phyloP scores from a whole-genome alignment of 2,888 invertebrate species.

The Liposcelis brunnea region DNA sequence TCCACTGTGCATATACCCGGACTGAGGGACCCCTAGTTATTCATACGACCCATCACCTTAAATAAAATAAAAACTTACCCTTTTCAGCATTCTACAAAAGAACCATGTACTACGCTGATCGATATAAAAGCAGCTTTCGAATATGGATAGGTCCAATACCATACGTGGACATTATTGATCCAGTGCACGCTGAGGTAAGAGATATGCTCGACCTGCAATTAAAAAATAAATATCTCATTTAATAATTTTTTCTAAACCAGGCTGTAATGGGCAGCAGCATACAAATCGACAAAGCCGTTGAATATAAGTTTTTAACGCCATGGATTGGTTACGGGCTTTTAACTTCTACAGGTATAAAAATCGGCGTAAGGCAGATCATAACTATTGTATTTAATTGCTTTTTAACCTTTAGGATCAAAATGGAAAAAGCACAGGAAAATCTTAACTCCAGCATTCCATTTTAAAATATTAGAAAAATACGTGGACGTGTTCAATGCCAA shows the following conservation, averaged over 20 bases:
- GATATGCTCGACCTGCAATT: background rate
- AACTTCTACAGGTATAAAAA: slow-evolving; percentile 18
- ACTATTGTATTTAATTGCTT: background rate
- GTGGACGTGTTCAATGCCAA: slow-evolving; percentile 25
- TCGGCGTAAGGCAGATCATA: no score
- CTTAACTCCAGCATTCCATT: slow-evolving; percentile 31
- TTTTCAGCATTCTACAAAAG: no score
- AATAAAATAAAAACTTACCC: no score
- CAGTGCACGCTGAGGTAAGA: slow-evolving; percentile 15
- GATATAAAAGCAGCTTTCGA: slow-evolving; percentile 7
- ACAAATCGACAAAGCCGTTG: slow-evolving; percentile 16
- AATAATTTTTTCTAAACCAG: slow-evolving; percentile 12
- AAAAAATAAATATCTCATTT: background rate
- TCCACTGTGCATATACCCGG: no score
- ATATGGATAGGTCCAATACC: slow-evolving; percentile 14
- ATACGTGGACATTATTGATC: slow-evolving; percentile 12
- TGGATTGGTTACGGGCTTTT: slow-evolving; percentile 19
- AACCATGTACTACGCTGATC: no score
- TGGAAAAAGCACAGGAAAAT: slow-evolving; percentile 30
- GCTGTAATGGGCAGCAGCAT: slow-evolving; percentile 18
- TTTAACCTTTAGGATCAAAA: slow-evolving; percentile 23
- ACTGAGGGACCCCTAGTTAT: no score
- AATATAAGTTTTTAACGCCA: slow-evolving; percentile 18
- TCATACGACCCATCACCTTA: no score
- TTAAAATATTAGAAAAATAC: slow-evolving; percentile 28